Evolutionary conservation across 2,888 invertebrate genomes (phyloP).

Genomic region (Thera britannica): DNA sequence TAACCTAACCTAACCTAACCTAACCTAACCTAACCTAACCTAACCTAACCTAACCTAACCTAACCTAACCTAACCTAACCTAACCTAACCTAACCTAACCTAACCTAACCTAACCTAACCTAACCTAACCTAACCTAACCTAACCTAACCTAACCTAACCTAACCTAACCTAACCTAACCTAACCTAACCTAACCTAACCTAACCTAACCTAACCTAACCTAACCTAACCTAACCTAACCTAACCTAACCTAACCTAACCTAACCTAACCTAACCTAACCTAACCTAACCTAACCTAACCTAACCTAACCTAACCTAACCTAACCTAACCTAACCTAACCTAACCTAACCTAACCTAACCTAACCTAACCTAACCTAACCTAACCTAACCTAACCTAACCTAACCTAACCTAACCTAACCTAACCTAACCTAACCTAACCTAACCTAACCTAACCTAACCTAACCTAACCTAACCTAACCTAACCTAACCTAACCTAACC

Average conservation of each 20-base stretch:
- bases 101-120: slow-evolving; percentile 38
- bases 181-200: slow-evolving; percentile 37
- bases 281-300: too few species aligned
- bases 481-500: too few species aligned
- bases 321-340: too few species aligned
- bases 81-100: slow-evolving; percentile 36
- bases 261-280: too few species aligned
- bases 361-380: slow-evolving; percentile 27
- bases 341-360: slow-evolving; percentile 21
- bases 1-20: slow-evolving; percentile 32
- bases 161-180: slow-evolving; percentile 37
- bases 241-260: slow-evolving; percentile 7
- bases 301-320: background rate
- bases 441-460: too few species aligned
- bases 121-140: slow-evolving; percentile 38
- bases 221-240: slow-evolving; percentile 38
- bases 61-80: slow-evolving; percentile 32
- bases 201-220: slow-evolving; percentile 38
- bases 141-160: slow-evolving; percentile 37
- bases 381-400: slow-evolving; percentile 20
- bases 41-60: slow-evolving; percentile 42
- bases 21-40: slow-evolving; percentile 30
- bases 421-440: too few species aligned
- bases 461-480: too few species aligned
- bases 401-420: too few species aligned